phyloP scores from a whole-genome alignment of 1,140 invertebrate species.

The Berghia stephanieae region DNA sequence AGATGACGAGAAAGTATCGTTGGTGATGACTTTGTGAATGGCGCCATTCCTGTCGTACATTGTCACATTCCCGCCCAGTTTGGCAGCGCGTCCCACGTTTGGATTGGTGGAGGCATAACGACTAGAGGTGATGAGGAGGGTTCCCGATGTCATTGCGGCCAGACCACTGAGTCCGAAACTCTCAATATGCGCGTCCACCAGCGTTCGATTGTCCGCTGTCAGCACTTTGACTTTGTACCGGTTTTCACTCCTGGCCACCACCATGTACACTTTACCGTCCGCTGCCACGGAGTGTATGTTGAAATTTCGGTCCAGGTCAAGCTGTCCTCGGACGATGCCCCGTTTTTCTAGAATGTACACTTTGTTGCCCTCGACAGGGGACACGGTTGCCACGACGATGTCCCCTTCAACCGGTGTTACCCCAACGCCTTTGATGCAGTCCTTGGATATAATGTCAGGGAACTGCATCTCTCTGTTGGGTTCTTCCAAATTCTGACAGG shows the following conservation, averaged over 20 bases:
- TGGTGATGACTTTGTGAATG: constrained; percentile 49
- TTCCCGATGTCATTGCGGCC: constrained; percentile 46
- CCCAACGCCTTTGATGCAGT: constrained; percentile 57
- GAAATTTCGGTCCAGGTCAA: constrained; percentile 49
- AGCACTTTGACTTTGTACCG: constrained; percentile 55
- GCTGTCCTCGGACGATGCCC: constrained; percentile 54
- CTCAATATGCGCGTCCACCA: constrained; percentile 54
- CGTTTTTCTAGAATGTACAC: constrained; percentile 57
- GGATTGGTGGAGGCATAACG: constrained; percentile 46
- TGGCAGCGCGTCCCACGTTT: constrained; percentile 44
- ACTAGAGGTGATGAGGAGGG: constrained; percentile 52
- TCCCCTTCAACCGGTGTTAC: constrained; percentile 49
- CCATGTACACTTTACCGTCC: constrained; percentile 56
- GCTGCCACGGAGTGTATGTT: constrained; percentile 54
- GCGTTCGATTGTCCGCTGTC: constrained; percentile 50
- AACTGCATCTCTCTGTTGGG: constrained; percentile 45
- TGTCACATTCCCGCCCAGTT: constrained; percentile 56
- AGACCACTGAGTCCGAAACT: constrained; percentile 57
- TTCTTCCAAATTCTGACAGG: constrained; percentile 41
- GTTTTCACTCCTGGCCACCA: constrained; percentile 54
- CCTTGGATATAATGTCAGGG: constrained; percentile 47
- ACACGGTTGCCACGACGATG: constrained; percentile 53
- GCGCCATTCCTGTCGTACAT: constrained; percentile 50
- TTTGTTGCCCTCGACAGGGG: constrained; percentile 37
- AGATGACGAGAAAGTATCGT: constrained; percentile 51